Conservation (phyloP, 2,797 vertebrate genomes). For the Labeo calbasu region DNA sequence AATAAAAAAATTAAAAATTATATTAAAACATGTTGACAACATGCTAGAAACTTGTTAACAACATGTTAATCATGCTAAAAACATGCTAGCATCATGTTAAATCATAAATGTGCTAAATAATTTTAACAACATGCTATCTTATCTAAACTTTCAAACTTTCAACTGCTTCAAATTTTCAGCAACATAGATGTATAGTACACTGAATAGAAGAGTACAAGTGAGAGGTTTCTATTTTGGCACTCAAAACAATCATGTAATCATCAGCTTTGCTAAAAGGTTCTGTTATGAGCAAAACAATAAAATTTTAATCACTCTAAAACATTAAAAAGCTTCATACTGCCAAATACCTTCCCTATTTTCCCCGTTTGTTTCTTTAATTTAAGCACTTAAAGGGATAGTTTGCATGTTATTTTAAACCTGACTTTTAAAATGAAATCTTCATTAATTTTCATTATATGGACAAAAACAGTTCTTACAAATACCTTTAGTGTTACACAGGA, state of each 20-base stretch:
- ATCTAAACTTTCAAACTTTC: too few species aligned
- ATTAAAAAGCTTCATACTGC: neutral
- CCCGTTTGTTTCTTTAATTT: neutral
- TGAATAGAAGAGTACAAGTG: neutral
- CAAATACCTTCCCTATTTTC: neutral
- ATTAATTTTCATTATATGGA: neutral
- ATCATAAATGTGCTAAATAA: too few species aligned
- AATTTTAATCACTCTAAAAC: neutral
- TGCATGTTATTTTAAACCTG: neutral
- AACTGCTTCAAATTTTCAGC: neutral
- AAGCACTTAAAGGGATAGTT: neutral
- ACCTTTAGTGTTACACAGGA: neutral
- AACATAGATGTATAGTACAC: neutral
- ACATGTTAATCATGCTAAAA: too few species aligned
- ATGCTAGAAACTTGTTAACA: too few species aligned
- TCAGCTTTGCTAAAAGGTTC: slow-evolving; percentile 2
- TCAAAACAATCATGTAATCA: neutral
- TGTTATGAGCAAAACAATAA: neutral
- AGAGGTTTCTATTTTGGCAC: neutral
- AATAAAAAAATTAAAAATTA: too few species aligned
- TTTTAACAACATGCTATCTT: too few species aligned
- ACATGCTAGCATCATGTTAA: too few species aligned
- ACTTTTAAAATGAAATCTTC: neutral
- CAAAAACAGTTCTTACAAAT: neutral
- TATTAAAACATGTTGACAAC: too few species aligned